A percentile compares a stretch with the other conserved stretches of the same genome.
These are phyloP conservation scores for Drosophila asahinai DNA, from an alignment of 1,140 invertebrate genomes.

Conservation along the genomic window DNA sequence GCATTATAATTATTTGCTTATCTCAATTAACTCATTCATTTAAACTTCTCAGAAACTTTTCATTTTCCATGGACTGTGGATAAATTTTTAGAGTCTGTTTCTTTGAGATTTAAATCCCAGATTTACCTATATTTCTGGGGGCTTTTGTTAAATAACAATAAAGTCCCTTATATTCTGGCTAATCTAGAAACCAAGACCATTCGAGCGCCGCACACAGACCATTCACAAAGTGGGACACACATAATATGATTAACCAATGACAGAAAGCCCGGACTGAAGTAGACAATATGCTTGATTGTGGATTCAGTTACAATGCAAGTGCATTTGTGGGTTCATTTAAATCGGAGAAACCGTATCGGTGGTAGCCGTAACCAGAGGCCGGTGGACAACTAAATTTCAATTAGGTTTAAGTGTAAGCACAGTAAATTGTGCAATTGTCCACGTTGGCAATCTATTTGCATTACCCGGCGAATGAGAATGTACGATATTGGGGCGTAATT, in stretches of 20 bases:
- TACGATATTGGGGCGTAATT: conserved; percentile 80
- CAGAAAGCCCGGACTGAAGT: conserved; percentile 9
- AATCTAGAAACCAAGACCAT: not conserved
- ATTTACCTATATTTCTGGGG: not conserved
- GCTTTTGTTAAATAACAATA: not conserved
- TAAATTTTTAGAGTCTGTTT: not conserved
- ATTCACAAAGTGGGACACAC: not conserved
- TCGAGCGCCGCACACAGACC: not conserved
- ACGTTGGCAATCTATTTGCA: conserved; percentile 62
- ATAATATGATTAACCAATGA: conserved; percentile 39
- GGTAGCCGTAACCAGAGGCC: not conserved
- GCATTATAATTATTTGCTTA: no score
- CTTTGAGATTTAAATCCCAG: no score
- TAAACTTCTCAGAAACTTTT: no score
- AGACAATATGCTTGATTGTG: conserved; percentile 38
- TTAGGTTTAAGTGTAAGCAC: conserved; percentile 68
- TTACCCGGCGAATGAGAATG: conserved; percentile 75
- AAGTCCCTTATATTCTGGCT: not conserved
- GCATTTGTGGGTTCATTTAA: conserved; percentile 39
- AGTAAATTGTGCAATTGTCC: conserved; percentile 59
- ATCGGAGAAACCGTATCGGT: not conserved
- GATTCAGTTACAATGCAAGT: conserved; percentile 26
- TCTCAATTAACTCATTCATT: no score
- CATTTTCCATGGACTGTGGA: not conserved
- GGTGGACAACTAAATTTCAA: conserved; percentile 76